These are phyloP conservation scores for Zaprionus lachaisei DNA, from an alignment of 1,140 invertebrate genomes.

Conservation along the genomic window DNA sequence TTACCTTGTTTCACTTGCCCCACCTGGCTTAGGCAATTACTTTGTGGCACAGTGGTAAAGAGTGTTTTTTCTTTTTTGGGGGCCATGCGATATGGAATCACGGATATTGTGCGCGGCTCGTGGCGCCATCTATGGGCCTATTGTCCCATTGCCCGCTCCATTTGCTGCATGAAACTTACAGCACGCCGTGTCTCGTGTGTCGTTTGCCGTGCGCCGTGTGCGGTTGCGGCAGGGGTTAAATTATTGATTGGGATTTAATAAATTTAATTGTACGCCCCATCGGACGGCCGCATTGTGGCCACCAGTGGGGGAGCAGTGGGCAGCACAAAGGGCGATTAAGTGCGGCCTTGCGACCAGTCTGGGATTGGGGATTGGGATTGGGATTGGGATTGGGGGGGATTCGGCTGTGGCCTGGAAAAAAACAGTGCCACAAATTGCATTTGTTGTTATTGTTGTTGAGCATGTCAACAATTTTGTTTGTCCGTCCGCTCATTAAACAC, in stretches of 20 bases:
- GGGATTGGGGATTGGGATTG: background rate
- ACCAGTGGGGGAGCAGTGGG: conserved; percentile 7
- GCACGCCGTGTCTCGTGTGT: background rate
- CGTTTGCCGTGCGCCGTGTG: conserved; percentile 15
- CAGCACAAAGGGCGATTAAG: conserved; percentile 7
- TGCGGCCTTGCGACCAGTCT: background rate
- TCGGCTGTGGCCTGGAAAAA: background rate
- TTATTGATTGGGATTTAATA: conserved; percentile 74
- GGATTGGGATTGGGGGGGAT: background rate
- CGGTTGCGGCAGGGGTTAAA: conserved; percentile 46
- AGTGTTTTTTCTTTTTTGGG: background rate
- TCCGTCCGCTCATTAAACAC: conserved; percentile 57
- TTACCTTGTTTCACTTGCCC: too few species aligned
- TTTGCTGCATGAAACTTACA: conserved; percentile 32
- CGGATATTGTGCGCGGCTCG: background rate
- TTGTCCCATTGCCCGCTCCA: conserved; percentile 5
- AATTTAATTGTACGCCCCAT: conserved; percentile 62
- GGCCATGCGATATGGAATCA: background rate
- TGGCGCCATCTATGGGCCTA: conserved; percentile 1
- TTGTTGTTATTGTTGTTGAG: conserved; percentile 16
- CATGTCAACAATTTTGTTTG: conserved; percentile 48
- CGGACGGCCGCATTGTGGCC: conserved; percentile 27
- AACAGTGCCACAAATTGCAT: background rate
- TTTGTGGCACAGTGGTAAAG: background rate
- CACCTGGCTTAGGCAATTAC: background rate